phyloP scores from a whole-genome alignment of 2,113 vertebrate genomes.

The Poecilia latipinna region DNA sequence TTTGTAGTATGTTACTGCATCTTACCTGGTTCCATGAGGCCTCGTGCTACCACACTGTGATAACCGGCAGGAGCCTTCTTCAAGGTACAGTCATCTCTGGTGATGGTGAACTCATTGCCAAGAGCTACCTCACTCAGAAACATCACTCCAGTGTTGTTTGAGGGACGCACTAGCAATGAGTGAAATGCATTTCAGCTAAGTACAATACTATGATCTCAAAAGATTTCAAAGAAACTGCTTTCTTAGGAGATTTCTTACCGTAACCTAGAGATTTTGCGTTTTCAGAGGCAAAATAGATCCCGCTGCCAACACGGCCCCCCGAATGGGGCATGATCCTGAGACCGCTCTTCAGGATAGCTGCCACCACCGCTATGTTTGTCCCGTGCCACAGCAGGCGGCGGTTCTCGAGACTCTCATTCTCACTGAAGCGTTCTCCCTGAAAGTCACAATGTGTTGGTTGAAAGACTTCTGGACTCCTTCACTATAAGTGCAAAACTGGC shows the following conservation, averaged over 20 bases:
- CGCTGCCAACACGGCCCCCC: slow-evolving; percentile 85
- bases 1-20: neutral
- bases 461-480: neutral
- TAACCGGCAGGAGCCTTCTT: slow-evolving; percentile 77
- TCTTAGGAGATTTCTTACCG: slow-evolving; percentile 71
- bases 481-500: neutral
- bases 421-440: slow-evolving; percentile 83
- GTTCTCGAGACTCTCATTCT: slow-evolving; percentile 81
- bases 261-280: slow-evolving; percentile 88
- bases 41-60: slow-evolving; percentile 87
- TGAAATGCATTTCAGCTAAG: neutral
- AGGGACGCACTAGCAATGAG: slow-evolving; percentile 70
- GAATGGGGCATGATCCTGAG: slow-evolving; percentile 94
- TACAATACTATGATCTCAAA: neutral
- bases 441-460: slow-evolving; percentile 1
- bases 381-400: slow-evolving; percentile 91
- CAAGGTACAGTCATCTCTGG: slow-evolving; percentile 65
- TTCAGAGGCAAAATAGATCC: slow-evolving; percentile 93
- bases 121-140: slow-evolving; percentile 91
- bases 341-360: slow-evolving; percentile 89
- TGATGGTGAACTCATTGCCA: slow-evolving; percentile 84
- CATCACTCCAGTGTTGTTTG: slow-evolving; percentile 85
- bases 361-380: slow-evolving; percentile 89
- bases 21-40: slow-evolving; percentile 85
- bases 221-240: neutral